These are phyloP conservation scores for Eupithecia exiguata DNA, from an alignment of 2,888 invertebrate genomes.

Conservation along the genomic window DNA sequence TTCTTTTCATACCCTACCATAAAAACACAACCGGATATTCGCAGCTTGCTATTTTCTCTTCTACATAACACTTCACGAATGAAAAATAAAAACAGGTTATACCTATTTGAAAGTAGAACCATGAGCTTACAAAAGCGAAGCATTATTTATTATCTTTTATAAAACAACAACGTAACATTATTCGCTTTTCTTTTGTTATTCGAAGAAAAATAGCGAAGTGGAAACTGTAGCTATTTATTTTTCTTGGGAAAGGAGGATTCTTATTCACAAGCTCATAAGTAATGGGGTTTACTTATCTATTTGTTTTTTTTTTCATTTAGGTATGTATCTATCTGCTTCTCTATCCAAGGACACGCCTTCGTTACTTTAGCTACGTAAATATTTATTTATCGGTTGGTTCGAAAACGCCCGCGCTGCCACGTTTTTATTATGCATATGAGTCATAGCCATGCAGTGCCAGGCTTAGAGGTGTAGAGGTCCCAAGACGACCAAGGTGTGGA, in stretches of 20 bases:
- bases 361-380: neutral
- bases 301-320: too few species aligned
- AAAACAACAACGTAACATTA: neutral
- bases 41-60: neutral
- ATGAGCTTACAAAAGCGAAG: neutral
- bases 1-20: neutral
- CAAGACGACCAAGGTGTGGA: neutral
- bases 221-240: neutral
- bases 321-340: neutral
- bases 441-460: neutral
- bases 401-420: neutral
- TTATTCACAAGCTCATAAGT: neutral
- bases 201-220: neutral
- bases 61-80: neutral
- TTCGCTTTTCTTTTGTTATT: constrained; percentile 12
- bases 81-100: neutral
- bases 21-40: neutral
- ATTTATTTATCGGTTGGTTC: neutral
- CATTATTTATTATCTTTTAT: neutral
- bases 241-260: neutral
- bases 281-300: neutral
- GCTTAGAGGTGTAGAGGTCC: neutral
- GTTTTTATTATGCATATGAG: neutral
- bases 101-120: neutral
- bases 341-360: neutral